Evolutionary conservation across 92 coral and sea anemone genomes (phyloP).

Genomic region (Porites cylindrica): DNA sequence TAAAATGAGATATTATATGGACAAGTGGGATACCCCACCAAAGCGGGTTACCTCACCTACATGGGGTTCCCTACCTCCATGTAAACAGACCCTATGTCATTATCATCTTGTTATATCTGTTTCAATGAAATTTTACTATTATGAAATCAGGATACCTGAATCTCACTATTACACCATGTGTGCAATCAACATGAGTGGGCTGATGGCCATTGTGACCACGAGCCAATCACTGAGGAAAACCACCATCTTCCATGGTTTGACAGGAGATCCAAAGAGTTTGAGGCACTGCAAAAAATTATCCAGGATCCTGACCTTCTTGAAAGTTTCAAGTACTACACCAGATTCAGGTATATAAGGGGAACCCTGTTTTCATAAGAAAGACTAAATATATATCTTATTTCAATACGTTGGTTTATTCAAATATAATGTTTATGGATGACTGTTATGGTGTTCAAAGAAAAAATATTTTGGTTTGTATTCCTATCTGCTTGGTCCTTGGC

Average conservation of each 20-base stretch:
- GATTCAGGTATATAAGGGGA: constrained; percentile 51
- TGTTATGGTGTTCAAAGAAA: no score
- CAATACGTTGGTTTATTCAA: no score
- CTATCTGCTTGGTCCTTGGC: no score
- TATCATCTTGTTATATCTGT: neutral
- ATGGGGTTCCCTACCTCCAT: no score
- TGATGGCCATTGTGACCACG: constrained; percentile 60
- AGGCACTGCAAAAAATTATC: constrained; percentile 49
- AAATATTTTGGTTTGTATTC: no score
- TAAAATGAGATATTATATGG: no score
- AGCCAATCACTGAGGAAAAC: neutral
- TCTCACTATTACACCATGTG: constrained; percentile 52
- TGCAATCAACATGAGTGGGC: constrained; percentile 65
- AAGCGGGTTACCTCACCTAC: no score
- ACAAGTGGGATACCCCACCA: no score
- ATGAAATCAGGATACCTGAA: constrained; percentile 48
- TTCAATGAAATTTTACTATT: neutral
- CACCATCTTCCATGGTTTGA: constrained; percentile 61
- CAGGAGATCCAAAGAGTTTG: constrained; percentile 50
- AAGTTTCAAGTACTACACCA: constrained; percentile 49
- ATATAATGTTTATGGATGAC: no score
- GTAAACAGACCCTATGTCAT: no score
- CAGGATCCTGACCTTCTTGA: constrained; percentile 47
- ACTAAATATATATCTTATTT: no score
- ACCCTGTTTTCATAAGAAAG: neutral